Conservation (phyloP, 2,797 vertebrate genomes). For the Aeoliscus strigatus region DNA sequence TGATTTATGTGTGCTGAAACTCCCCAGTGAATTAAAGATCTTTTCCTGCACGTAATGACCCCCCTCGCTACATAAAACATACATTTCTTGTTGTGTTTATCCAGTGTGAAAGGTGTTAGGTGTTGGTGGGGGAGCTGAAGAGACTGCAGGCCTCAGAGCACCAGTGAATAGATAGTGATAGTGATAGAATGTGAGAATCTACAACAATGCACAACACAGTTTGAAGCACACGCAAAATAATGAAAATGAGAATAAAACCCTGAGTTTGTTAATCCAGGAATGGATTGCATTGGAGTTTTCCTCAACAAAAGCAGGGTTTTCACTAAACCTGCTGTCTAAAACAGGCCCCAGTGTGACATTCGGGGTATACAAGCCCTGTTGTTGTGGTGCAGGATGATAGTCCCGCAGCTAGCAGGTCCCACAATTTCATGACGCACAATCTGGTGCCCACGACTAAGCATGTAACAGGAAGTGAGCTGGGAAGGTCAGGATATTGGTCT, state of each 20-base stretch:
- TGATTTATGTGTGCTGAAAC: slow-evolving; percentile 67
- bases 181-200: slow-evolving; percentile 44
- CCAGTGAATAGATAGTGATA: too few relatives aligned
- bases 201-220: slow-evolving; percentile 10
- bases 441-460: slow-evolving; percentile 41
- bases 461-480: slow-evolving; percentile 64
- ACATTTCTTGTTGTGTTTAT: slow-evolving; percentile 58
- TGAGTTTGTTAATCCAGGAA: too few relatives aligned
- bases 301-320: too few relatives aligned
- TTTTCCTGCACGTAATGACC: slow-evolving; percentile 59
- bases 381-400: too few relatives aligned
- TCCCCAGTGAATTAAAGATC: slow-evolving; percentile 56
- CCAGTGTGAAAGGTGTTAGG: slow-evolving; percentile 64
- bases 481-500: slow-evolving; percentile 55
- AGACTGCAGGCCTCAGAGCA: slow-evolving; percentile 20
- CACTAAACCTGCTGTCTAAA: too few relatives aligned
- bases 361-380: too few relatives aligned
- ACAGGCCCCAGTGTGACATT: too few relatives aligned
- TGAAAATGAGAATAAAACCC: too few relatives aligned
- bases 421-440: slow-evolving; percentile 43
- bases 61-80: slow-evolving; percentile 51
- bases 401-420: slow-evolving; percentile 24
- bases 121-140: slow-evolving; percentile 42
- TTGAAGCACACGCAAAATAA: too few relatives aligned
- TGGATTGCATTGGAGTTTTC: too few relatives aligned